phyloP scores from a whole-genome alignment of 2,888 invertebrate species.

The Microdon myrmicae region DNA sequence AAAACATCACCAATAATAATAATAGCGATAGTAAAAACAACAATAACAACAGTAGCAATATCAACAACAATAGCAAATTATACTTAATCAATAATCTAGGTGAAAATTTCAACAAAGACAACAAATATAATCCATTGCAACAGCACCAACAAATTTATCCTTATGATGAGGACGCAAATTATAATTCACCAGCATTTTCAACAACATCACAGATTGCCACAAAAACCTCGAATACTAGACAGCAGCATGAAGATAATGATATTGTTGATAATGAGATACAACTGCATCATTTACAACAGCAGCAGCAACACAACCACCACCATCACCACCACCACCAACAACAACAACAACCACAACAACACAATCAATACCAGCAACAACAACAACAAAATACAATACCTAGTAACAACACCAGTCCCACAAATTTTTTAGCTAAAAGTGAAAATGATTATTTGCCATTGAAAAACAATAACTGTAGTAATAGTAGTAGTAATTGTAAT shows the following conservation, averaged over 20 bases:
- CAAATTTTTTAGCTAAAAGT: constrained; percentile 25
- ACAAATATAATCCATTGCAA: constrained; percentile 4
- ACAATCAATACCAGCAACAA: constrained; percentile 11
- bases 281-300: not conserved
- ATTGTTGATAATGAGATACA: not conserved
- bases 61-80: constrained; percentile 40
- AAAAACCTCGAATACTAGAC: too few relatives aligned
- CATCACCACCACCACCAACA: constrained; percentile 21
- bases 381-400: constrained; percentile 21
- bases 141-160: constrained; percentile 11
- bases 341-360: constrained; percentile 42
- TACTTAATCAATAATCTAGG: constrained; percentile 25
- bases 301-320: constrained; percentile 11
- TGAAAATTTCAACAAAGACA: constrained; percentile 25
- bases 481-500: constrained; percentile 17
- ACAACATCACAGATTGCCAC: not conserved
- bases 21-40: constrained; percentile 46
- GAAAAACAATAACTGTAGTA: constrained; percentile 23
- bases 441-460: constrained; percentile 28
- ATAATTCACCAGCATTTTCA: constrained; percentile 1
- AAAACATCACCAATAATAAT: constrained; percentile 57
- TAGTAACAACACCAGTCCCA: constrained; percentile 10
- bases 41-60: constrained; percentile 41
- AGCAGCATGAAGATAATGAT: too few relatives aligned
- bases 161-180: constrained; percentile 17